phyloP scores from a whole-genome alignment of 2,113 vertebrate genomes.

The Oryzias melastigma region DNA sequence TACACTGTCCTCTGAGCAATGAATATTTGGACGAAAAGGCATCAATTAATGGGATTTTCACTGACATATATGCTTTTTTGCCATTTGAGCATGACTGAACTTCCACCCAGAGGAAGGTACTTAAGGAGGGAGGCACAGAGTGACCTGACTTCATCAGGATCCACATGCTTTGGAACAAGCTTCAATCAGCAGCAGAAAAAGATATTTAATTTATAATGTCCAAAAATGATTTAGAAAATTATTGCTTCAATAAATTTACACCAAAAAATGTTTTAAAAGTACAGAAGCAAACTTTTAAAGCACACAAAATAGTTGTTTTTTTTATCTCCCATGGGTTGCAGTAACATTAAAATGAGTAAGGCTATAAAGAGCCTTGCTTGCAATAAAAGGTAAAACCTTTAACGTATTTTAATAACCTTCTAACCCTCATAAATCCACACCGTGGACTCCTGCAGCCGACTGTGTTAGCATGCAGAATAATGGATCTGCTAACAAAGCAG shows the following conservation, averaged over 20 bases:
- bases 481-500: too few relatives aligned
- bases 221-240: neutral
- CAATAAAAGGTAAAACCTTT: too few relatives aligned
- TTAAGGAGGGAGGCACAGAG: slow-evolving; percentile 9
- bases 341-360: too few relatives aligned
- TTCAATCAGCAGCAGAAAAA: neutral
- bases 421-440: too few relatives aligned
- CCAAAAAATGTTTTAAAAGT: too few relatives aligned
- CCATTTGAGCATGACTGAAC: slow-evolving; percentile 54
- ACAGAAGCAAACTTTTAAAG: too few relatives aligned
- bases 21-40: slow-evolving; percentile 56
- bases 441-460: too few relatives aligned
- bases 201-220: neutral
- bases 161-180: slow-evolving; percentile 2
- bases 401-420: too few relatives aligned
- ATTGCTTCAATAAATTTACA: neutral
- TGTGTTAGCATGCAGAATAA: too few relatives aligned
- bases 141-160: slow-evolving; percentile 21
- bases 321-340: too few relatives aligned
- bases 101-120: slow-evolving; percentile 29
- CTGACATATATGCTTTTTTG: slow-evolving; percentile 57
- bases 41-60: slow-evolving; percentile 56
- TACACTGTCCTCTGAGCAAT: slow-evolving; percentile 38
- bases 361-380: too few relatives aligned
- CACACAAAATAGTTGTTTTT: too few relatives aligned